phyloP scores from a whole-genome alignment of 2,888 invertebrate species.

The Uropetala carovei region DNA sequence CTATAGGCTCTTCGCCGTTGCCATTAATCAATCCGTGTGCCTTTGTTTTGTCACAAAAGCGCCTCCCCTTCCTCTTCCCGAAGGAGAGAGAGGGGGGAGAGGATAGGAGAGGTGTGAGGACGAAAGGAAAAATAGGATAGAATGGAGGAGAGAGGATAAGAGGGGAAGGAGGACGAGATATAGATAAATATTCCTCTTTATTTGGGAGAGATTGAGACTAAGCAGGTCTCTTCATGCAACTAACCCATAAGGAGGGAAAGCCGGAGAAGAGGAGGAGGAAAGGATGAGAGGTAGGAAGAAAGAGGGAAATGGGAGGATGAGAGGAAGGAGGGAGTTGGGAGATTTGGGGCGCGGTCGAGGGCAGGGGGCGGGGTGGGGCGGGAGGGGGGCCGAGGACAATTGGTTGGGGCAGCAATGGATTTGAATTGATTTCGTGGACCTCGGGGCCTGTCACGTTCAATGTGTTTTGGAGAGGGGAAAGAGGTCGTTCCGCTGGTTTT shows the following conservation, averaged over 20 bases:
- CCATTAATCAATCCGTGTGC: constrained; percentile 7
- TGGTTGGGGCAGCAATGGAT: background rate
- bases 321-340: background rate
- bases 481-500: background rate
- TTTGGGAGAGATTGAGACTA: too few species aligned
- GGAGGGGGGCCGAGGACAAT: background rate
- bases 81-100: too few species aligned
- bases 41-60: constrained; percentile 10
- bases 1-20: background rate
- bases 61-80: too few species aligned
- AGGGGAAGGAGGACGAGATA: background rate
- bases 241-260: too few species aligned
- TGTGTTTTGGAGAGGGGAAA: background rate
- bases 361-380: too few species aligned
- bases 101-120: too few species aligned
- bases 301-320: background rate
- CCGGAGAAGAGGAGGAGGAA: background rate
- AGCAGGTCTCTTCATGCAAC: too few species aligned
- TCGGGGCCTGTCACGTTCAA: background rate
- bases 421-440: background rate
- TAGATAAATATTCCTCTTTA: too few species aligned
- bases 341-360: background rate
- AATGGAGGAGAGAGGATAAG: background rate
- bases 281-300: background rate
- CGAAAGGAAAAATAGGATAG: background rate